Percentiles rank a stretch among this genome's conserved stretches.
phyloP scores from a whole-genome alignment of 23 tunicate species.

The Ciona savignyi region DNA sequence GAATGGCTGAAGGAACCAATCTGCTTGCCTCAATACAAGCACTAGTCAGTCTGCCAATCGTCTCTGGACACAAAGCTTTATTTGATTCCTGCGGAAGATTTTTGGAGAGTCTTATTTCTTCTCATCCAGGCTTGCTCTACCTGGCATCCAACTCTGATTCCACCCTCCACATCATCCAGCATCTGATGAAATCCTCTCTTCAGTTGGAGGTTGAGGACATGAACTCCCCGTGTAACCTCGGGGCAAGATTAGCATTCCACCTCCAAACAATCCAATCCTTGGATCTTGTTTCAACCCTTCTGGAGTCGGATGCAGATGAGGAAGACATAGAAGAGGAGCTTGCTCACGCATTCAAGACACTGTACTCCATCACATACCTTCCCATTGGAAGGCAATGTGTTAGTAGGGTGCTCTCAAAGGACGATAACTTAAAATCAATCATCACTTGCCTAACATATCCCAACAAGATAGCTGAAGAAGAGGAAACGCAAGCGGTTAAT shows the following conservation, averaged over 20 bases:
- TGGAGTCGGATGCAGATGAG: slow-evolving; percentile 26
- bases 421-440: slow-evolving; percentile 25
- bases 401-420: slow-evolving; percentile 30
- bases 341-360: slow-evolving; percentile 28
- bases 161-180: slow-evolving; percentile 36
- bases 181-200: slow-evolving; percentile 48
- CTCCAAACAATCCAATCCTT: slow-evolving; percentile 60
- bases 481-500: background rate
- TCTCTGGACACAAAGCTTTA: slow-evolving; percentile 43
- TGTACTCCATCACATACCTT: slow-evolving; percentile 51
- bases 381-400: slow-evolving; percentile 53
- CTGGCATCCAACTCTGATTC: slow-evolving; percentile 44
- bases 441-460: slow-evolving; percentile 50
- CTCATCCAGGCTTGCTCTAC: slow-evolving; percentile 41
- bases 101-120: slow-evolving; percentile 35
- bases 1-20: slow-evolving; percentile 48
- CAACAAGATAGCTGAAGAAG: slow-evolving; percentile 15
- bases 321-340: slow-evolving; percentile 37
- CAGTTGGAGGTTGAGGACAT: slow-evolving; percentile 36
- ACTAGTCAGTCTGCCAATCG: slow-evolving; percentile 48
- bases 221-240: slow-evolving; percentile 58
- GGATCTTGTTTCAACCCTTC: slow-evolving; percentile 50
- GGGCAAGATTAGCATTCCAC: slow-evolving; percentile 49
- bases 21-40: slow-evolving; percentile 64
- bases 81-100: slow-evolving; percentile 38